Evolutionary conservation across 2,797 vertebrate species (phyloP).

Genomic region (Diceros bicornis): DNA sequence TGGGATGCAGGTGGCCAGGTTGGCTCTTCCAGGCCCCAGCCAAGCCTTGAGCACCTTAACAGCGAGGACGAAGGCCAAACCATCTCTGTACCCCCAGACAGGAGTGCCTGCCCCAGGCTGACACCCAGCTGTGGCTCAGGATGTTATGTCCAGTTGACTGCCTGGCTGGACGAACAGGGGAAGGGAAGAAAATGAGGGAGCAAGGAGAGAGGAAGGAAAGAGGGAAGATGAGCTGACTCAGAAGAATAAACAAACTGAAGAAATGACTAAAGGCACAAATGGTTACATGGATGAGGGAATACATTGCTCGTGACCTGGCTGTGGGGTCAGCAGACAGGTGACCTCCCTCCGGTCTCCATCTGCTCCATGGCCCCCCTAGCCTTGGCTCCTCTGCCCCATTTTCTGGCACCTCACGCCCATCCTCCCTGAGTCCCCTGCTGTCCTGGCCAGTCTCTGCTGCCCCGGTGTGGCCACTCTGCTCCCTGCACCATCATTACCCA

Average conservation of each 20-base stretch:
- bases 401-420: neutral
- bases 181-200: neutral
- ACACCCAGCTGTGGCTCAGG: neutral
- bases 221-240: neutral
- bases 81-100: neutral
- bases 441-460: constrained; percentile 57
- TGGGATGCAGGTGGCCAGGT: neutral
- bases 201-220: neutral
- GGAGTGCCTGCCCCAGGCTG: neutral
- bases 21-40: neutral
- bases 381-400: neutral
- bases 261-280: neutral
- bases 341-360: neutral
- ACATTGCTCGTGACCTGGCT: neutral
- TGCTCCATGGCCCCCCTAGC: neutral
- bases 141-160: neutral
- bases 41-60: neutral
- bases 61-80: neutral
- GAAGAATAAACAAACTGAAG: neutral
- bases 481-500: neutral
- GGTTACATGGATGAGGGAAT: neutral
- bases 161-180: neutral
- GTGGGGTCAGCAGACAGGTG: neutral
- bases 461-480: constrained; percentile 43
- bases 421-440: neutral